Conservation (phyloP, 2,113 vertebrate species). For the Vireo altiloquus region DNA sequence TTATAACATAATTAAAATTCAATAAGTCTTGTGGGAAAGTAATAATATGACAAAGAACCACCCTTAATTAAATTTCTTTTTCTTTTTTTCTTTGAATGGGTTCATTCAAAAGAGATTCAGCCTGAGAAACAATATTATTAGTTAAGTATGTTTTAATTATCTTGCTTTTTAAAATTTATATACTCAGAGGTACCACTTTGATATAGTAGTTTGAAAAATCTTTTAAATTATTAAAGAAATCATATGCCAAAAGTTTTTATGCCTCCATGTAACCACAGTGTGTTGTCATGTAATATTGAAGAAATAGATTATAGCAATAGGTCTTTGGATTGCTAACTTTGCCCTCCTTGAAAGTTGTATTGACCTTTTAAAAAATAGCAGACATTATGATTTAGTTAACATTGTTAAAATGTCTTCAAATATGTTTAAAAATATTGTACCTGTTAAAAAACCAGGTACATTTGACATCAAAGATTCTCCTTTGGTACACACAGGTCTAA, state of each 20-base stretch:
- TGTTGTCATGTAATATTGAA: neutral
- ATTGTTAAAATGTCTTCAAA: neutral
- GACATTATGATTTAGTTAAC: neutral
- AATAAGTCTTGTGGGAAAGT: constrained; percentile 37
- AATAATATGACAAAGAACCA: neutral
- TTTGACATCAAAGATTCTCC: neutral
- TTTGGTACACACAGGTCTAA: neutral
- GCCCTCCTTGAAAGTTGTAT: neutral
- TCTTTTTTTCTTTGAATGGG: neutral
- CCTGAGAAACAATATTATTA: neutral
- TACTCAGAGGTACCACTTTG: neutral
- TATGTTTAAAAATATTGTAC: too few species aligned
- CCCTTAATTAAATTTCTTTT: neutral
- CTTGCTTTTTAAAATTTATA: neutral
- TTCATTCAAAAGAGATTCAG: neutral
- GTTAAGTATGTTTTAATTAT: constrained; percentile 22
- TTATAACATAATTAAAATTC: constrained; percentile 59
- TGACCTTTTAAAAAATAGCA: neutral
- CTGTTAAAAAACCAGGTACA: neutral
- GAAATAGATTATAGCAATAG: neutral
- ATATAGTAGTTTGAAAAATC: neutral
- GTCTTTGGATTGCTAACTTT: neutral
- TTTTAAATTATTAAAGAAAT: constrained; percentile 39
- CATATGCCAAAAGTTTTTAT: constrained; percentile 2
- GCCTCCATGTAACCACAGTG: neutral